phyloP scores from a whole-genome alignment of 2,888 invertebrate species.

The Apamea sordens region DNA sequence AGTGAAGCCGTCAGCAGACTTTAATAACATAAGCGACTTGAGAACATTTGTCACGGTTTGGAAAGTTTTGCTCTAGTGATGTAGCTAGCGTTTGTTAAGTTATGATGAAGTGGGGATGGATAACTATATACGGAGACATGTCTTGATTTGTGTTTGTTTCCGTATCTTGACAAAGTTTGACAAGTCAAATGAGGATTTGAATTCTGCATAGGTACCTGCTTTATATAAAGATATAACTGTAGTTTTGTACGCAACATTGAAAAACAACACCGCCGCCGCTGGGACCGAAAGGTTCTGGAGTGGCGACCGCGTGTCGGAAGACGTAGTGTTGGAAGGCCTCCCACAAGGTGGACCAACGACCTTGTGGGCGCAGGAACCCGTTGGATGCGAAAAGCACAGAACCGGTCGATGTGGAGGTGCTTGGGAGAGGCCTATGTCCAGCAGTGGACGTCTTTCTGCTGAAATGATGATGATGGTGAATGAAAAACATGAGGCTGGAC shows the following conservation, averaged over 20 bases:
- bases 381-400: too few relatives aligned
- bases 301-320: too few relatives aligned
- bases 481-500: too few relatives aligned
- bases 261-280: too few relatives aligned
- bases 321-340: too few relatives aligned
- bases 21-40: constrained; percentile 50
- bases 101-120: constrained; percentile 6
- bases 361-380: too few relatives aligned
- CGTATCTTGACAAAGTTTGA: neutral
- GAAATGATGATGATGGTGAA: too few relatives aligned
- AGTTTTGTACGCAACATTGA: neutral
- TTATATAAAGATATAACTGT: neutral
- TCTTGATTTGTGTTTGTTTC: constrained; percentile 13
- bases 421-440: too few relatives aligned
- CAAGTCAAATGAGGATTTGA: neutral
- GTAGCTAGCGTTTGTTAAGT: constrained; percentile 2
- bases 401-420: too few relatives aligned
- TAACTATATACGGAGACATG: neutral
- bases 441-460: too few relatives aligned
- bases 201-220: neutral
- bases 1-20: constrained; percentile 26
- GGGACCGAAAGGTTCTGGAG: too few relatives aligned
- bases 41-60: constrained; percentile 32
- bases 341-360: too few relatives aligned
- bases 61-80: constrained; percentile 18